These are phyloP conservation scores for Nesometra sesokonis DNA, from an alignment of 35 echinoderm and acorn worm species.

Conservation along the genomic window DNA sequence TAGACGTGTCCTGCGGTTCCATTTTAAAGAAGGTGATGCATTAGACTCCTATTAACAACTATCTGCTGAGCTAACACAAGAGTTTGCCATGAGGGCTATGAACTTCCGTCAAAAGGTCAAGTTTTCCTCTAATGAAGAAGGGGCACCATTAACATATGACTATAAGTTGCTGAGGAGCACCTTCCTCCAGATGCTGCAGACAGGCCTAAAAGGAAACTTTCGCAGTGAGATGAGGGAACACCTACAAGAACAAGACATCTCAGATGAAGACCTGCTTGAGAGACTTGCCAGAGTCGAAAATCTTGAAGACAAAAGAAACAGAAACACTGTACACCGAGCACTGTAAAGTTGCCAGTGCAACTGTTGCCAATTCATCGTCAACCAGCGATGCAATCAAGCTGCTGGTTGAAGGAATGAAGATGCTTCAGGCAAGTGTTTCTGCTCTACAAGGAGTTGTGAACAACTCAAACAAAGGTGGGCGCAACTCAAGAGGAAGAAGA, in stretches of 20 bases:
- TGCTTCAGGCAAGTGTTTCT: not conserved
- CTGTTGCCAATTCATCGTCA: not conserved
- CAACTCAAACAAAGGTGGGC: not conserved
- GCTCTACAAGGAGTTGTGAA: not conserved
- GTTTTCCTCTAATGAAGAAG: conserved; percentile 16
- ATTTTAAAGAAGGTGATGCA: conserved; percentile 47
- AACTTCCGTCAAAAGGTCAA: conserved; percentile 36
- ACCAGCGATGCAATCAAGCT: not conserved
- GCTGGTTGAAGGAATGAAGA: not conserved
- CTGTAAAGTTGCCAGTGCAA: not conserved
- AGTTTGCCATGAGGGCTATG: conserved; percentile 32
- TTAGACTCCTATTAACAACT: conserved; percentile 41
- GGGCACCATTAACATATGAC: conserved; percentile 21
- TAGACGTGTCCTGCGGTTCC: conserved; percentile 15
- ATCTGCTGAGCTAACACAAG: conserved; percentile 25
- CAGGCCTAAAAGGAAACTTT: conserved; percentile 16
- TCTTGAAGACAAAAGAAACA: not conserved
- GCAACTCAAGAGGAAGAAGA: conserved; percentile 3
- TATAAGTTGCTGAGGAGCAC: conserved; percentile 10
- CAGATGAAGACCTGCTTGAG: conserved; percentile 26
- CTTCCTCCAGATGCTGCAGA: conserved; percentile 51
- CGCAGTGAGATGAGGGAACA: conserved; percentile 33
- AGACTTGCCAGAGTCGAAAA: not conserved
- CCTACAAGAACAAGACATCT: not conserved
- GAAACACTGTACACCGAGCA: not conserved